These are phyloP conservation scores for Phymastichus coffea DNA, from an alignment of 1,140 invertebrate genomes.

Conservation along the genomic window DNA sequence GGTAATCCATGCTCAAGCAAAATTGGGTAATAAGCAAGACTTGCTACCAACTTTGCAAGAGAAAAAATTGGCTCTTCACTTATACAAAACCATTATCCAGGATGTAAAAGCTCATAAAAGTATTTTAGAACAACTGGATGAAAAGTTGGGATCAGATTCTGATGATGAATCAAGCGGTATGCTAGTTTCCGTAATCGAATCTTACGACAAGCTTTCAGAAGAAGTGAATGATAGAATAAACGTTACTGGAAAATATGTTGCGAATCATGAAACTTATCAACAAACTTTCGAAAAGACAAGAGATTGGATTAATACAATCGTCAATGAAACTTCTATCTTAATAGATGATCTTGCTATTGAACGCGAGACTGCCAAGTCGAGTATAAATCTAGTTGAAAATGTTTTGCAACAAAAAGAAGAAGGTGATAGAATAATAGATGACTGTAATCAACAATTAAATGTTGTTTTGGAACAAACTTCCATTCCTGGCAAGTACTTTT, in stretches of 20 bases:
- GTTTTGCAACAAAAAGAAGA: conserved; percentile 71
- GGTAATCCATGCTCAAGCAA: conserved; percentile 72
- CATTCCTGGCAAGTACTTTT: conserved; percentile 53
- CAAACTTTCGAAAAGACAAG: conserved; percentile 73
- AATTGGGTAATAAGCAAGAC: conserved; percentile 67
- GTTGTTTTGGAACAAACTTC: conserved; percentile 78
- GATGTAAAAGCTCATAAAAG: conserved; percentile 80
- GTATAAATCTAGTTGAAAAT: conserved; percentile 73
- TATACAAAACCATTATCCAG: conserved; percentile 73
- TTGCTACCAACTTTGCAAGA: conserved; percentile 76
- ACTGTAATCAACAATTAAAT: conserved; percentile 71
- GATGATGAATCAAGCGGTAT: conserved; percentile 75
- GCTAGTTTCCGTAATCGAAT: conserved; percentile 67
- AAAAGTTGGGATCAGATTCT: conserved; percentile 70
- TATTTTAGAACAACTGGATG: conserved; percentile 75
- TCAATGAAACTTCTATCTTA: conserved; percentile 67
- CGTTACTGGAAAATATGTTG: conserved; percentile 70
- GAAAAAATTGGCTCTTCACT: conserved; percentile 81
- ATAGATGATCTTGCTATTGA: conserved; percentile 71
- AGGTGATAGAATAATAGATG: conserved; percentile 71
- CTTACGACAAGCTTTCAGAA: conserved; percentile 68
- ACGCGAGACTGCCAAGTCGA: conserved; percentile 73
- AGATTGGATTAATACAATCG: conserved; percentile 72
- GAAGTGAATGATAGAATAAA: conserved; percentile 69
- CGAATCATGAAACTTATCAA: conserved; percentile 80